Percentiles rank a stretch among this genome's conserved stretches.
Conservation (phyloP, 2,888 invertebrate genomes). For the Euphydryas editha region DNA sequence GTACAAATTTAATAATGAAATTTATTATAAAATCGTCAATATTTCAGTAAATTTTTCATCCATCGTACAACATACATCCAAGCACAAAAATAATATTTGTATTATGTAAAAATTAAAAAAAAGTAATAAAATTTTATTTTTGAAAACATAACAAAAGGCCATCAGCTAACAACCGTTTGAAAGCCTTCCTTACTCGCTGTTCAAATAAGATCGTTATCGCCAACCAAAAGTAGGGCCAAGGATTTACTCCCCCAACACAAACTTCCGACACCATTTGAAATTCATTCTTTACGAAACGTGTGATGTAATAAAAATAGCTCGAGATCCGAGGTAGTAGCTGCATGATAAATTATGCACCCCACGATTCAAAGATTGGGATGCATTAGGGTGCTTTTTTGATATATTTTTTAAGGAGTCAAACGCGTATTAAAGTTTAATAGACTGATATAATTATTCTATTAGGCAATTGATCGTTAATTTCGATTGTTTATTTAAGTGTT, state of each 20-base stretch:
- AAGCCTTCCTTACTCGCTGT: neutral
- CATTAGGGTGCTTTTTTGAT: slow-evolving; percentile 76
- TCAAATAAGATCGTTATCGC: slow-evolving; percentile 13
- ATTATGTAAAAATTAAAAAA: neutral
- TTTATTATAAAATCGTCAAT: too few species aligned
- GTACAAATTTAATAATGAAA: too few species aligned
- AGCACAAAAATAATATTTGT: too few species aligned
- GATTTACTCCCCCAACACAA: slow-evolving; percentile 76
- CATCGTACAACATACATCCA: too few species aligned
- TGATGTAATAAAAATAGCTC: slow-evolving; percentile 82
- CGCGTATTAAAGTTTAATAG: slow-evolving; percentile 62
- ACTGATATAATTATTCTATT: slow-evolving; percentile 48
- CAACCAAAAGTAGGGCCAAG: slow-evolving; percentile 51
- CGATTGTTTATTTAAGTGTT: slow-evolving; percentile 3
- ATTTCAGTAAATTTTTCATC: too few species aligned
- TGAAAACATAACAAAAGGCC: neutral
- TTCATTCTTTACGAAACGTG: slow-evolving; percentile 81
- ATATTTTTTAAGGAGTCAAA: slow-evolving; percentile 71
- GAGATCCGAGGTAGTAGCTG: slow-evolving; percentile 66
- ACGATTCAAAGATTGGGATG: slow-evolving; percentile 75
- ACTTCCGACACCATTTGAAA: slow-evolving; percentile 82
- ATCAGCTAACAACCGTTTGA: neutral
- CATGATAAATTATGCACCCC: slow-evolving; percentile 81
- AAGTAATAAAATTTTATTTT: neutral
- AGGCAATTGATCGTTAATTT: slow-evolving; percentile 27